Evolutionary conservation across 2,888 invertebrate species (phyloP), one percentile per base, ranked within the genome.

Genomic region (Rhyacophila evoluta): DNA sequence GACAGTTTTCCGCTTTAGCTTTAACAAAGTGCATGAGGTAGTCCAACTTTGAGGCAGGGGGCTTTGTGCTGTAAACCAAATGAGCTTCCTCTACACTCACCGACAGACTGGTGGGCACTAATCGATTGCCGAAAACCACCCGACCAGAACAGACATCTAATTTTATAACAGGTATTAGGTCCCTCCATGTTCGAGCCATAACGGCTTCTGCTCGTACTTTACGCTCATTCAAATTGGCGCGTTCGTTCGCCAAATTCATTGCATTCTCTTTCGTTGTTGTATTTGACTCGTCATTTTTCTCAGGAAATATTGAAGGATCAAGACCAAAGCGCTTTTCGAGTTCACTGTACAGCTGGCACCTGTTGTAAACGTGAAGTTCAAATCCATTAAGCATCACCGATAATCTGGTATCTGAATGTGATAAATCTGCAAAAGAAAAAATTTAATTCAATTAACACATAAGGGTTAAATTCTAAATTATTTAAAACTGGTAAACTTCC

Each of bases 21-120:
- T 97, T 98, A 8, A 96, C 93, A 84, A 97, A 96, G 87, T 98
- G 98, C 97, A 98, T 98, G 83, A 98, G 95, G 86, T 95, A 93
- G 87, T 98, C 98, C 81, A 98, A 91, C 33, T 95, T 94, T 11
- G 98, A 98, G 1, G 97, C 97, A 0, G 98, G 97, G 3, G 97
- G 97, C 86, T 97, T 97, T 5, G 98, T 98, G 81, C 98, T 97
- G 86, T 98, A 98, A 33, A 96, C 94, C 86, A 98, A 93, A 86
- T 97, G 97, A 6, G 97, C 95, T 87, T 98, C 98, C 87, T 98
- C 98, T 72, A 98, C 94, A 78, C 94, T 96, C 84, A 97, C 93
- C 15, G 97, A 95, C 77, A 99, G 89, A 0, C 98, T 98, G 12
- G 98, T 97, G 0, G 99, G 98, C 27, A 98, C 94, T 81, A 98